These are phyloP conservation scores for Sesia bembeciformis DNA, from an alignment of 2,888 invertebrate genomes.

Conservation along the genomic window DNA sequence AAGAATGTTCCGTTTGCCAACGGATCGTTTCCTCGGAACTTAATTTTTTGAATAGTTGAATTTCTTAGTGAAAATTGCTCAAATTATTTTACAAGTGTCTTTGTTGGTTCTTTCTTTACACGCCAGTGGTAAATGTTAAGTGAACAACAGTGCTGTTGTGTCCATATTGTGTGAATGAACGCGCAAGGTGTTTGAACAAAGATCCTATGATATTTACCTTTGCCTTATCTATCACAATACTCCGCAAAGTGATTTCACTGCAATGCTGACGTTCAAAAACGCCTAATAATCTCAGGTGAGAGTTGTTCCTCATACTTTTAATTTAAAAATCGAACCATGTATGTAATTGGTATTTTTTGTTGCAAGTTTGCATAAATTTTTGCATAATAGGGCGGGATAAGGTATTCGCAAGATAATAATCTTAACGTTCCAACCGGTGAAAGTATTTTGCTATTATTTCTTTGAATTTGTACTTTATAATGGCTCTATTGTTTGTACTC, in stretches of 20 bases:
- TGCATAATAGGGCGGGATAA: constrained; percentile 2
- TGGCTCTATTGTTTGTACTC: neutral
- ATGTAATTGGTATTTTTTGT: constrained; percentile 14
- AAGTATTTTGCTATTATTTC: constrained; percentile 3
- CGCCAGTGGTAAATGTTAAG: constrained; percentile 20
- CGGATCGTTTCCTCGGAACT: constrained; percentile 22
- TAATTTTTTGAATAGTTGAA: constrained; percentile 22
- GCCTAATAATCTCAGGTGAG: constrained; percentile 41
- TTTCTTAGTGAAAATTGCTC: constrained; percentile 21
- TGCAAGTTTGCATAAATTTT: constrained; percentile 15
- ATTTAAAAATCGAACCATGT: neutral
- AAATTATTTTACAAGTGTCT: constrained; percentile 24
- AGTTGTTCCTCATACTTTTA: neutral
- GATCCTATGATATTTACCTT: constrained; percentile 30
- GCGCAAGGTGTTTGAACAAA: constrained; percentile 27
- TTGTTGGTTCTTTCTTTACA: constrained; percentile 22
- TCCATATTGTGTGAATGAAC: constrained; percentile 32
- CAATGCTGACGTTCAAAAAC: constrained; percentile 28
- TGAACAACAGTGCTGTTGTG: constrained; percentile 31
- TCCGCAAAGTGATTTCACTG: constrained; percentile 37
- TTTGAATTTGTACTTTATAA: neutral
- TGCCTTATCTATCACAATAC: constrained; percentile 27
- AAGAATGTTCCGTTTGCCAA: constrained; percentile 41
- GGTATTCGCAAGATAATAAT: constrained; percentile 22
- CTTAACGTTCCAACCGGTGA: constrained; percentile 4